Evolutionary conservation across 2,888 invertebrate species (phyloP), one percentile per base, ranked within the genome.

Genomic region (Aricia artaxerxes): DNA sequence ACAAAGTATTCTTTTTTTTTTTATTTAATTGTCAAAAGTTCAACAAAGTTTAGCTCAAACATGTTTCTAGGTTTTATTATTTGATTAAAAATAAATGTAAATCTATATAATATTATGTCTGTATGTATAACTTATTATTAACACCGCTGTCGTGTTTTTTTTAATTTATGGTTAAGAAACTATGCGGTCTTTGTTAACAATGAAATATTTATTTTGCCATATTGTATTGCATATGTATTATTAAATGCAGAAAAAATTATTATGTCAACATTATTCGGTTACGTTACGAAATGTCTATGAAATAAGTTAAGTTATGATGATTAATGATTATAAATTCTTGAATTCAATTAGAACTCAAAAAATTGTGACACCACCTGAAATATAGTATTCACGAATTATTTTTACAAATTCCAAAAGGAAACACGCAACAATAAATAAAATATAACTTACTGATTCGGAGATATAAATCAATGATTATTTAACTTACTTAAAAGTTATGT

Each of bases 241-340:
- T 61, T 60, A 6, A 60, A 60, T 60, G 9, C n/a, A n/a, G 16
- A n/a, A 60, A n/a, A 35, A 35, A 35, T 69, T 69, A 38, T 69
- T 69, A 38, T 69, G 13, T 16, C 11, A 35, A 69, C 35, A 69
- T 35, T 69, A 69, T 69, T 38, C 11, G 24, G 35, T 69, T 69
- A 16, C 31, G 31, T 35, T 76, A 35, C 31, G 7, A 53, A 75
- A 76, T 57, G 76, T 16, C 16, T 57, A 76, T 76, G 76, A 76
- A 76, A 76, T 75, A 24, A 9, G 9, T 76, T 24, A 76, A 76
- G 38, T 76, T n/a, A 57, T 44, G n/a, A 69, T 73, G 73, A 44
- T 24, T 44, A 9, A 73, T 73, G 40, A 73, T 40, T 16, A 11
- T 1, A 44, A 40, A 44, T 40, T 13, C 35, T 40, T 72, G 6